Evolutionary conservation across 2,888 invertebrate genomes (phyloP).

Genomic region (Acanthosoma haemorrhoidale): DNA sequence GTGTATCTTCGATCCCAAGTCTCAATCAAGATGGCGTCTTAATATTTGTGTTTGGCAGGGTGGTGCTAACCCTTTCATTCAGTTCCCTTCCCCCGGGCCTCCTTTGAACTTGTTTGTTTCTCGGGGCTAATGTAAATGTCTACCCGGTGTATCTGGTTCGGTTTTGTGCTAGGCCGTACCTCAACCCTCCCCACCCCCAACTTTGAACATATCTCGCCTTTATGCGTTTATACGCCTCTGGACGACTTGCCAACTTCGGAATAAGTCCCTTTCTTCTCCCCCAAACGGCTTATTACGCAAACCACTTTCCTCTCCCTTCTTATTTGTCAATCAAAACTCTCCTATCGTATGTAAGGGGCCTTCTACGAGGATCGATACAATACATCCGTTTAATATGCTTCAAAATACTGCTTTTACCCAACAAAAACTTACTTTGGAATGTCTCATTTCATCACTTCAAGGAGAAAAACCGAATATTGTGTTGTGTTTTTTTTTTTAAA

Average conservation of each 20-base stretch:
- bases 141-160: conserved; percentile 8
- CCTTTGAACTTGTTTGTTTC: conserved; percentile 30
- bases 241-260: conserved; percentile 11
- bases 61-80: conserved; percentile 23
- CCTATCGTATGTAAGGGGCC: not conserved
- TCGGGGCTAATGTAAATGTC: conserved; percentile 26
- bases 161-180: conserved; percentile 14
- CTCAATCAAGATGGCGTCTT: conserved; percentile 33
- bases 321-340: conserved; percentile 11
- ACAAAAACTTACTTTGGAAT: too few species aligned
- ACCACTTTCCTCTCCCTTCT: not conserved
- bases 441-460: too few species aligned
- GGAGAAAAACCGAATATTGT: too few species aligned
- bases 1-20: conserved; percentile 33
- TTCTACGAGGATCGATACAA: too few species aligned
- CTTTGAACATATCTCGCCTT: conserved; percentile 11
- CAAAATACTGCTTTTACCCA: too few species aligned
- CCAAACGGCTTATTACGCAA: not conserved
- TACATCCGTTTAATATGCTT: too few species aligned
- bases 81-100: not conserved
- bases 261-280: not conserved
- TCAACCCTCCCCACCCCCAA: not conserved
- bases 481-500: too few species aligned
- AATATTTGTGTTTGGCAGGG: conserved; percentile 29
- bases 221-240: not conserved